Base-by-base conservation (phyloP, 2,797 vertebrate genomes). In the Peromyscus eremicus region DNA sequence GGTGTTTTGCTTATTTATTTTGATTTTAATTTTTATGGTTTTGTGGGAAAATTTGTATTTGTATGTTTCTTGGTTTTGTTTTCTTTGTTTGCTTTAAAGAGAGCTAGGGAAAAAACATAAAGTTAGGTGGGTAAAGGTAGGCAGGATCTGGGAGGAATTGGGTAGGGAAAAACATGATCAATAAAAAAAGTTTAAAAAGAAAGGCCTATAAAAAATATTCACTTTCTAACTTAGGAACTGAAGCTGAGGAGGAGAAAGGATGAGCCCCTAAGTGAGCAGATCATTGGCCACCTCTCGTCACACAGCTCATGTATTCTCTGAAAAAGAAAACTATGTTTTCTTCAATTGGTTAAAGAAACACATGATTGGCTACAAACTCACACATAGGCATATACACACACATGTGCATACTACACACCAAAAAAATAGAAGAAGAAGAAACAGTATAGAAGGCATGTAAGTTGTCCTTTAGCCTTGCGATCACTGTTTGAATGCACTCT, bases 221-320 rank as follows among this genome's bases (percentile, higher is more conserved):
- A 49, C 62, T 85, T 68, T 7, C 4, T 70, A 68, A 43, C 19
- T 71, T 37, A 7, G 55, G 23, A 60, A 77, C 4, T 66, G 46
- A 80, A 46, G 6, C 13, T 77, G 32, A 37, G 55, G 37, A 87
- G 40, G 14, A 76, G 62, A 49, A 87, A 21, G 9, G 19, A 40
- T 37, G 4, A 23, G 8, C 23, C 46, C 6, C 9, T 5, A 34
- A 6, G 37, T 11, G 49, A 83, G 34, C 14, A 66, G 8, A 17
- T 37, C 49, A 27, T 0, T 5, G 12, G 3, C 13, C 6, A 1
- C 3, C 49, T 7, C 46, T 60, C 27, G 0, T 2, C 17, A 9
- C 3, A 34, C 27, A 40, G 9, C 27, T 60, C 57, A 9, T 14
- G 1, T 17, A 68, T 21, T 57, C 1, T 76, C 73, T 70, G 70